phyloP scores from a whole-genome alignment of 2,888 invertebrate species.

The Melinopterus prodromus region DNA sequence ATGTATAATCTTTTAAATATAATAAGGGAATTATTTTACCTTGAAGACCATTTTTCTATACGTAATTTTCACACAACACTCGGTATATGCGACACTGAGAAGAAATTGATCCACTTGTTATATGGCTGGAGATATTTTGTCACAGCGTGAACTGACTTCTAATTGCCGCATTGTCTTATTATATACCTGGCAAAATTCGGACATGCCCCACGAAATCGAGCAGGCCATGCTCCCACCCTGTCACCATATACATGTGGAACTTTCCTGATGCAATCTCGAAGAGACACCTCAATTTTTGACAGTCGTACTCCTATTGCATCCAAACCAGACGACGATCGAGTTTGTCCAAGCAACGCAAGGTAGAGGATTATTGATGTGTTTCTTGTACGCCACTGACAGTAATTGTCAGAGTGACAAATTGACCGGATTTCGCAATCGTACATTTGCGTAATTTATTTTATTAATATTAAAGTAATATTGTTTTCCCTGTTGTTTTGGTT shows the following conservation, averaged over 20 bases:
- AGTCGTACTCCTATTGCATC: background rate
- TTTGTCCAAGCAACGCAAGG: background rate
- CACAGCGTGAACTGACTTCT: background rate
- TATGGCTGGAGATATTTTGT: no score
- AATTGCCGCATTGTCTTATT: background rate
- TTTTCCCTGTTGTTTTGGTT: background rate
- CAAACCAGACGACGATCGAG: background rate
- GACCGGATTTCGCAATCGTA: background rate
- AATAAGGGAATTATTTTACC: background rate
- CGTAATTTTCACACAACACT: background rate
- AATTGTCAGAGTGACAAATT: background rate
- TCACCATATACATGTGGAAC: background rate
- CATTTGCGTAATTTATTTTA: background rate
- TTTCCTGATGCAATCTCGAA: background rate
- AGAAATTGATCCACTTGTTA: background rate
- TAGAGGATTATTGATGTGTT: background rate
- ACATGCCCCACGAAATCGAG: background rate
- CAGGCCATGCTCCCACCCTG: background rate
- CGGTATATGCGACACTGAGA: background rate
- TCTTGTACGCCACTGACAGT: background rate
- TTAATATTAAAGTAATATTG: background rate
- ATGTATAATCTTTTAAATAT: no score
- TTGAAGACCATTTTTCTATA: background rate
- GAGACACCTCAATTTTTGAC: background rate
- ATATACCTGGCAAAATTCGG: background rate